Base-by-base conservation (phyloP, 2,888 invertebrate genomes). In the Drosophila meridionalis region DNA sequence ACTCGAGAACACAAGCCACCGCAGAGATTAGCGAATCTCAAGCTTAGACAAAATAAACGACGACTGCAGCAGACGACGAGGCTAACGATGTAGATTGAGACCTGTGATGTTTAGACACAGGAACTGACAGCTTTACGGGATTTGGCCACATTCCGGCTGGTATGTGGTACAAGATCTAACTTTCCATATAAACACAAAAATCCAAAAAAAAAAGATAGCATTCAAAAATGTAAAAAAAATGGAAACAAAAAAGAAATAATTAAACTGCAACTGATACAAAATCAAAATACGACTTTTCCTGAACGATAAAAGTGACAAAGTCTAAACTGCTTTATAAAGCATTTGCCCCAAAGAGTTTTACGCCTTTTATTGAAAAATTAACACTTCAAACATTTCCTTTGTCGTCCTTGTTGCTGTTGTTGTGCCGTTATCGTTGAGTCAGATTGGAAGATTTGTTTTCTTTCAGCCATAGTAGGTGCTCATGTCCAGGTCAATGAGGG, bases 1-100 rank as follows among this genome's bases (percentile, higher is more conserved):
- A 92, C 65, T 80, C 90, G 34, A 84, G 87, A 42, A 92, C 93
- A 0, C 90, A 90, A 74, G 92, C 83, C 11, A 92, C 92, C n/a
- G 64, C 92, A 12, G 93, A 92, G 76, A 73, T 91, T 55, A 92
- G 85, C 74, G 92, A 92, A 81, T 91, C 91, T 36, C 83, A 87
- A 60, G 92, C 92, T 59, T 92, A 91, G 52, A 58, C 56, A 58
- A 47, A 42, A 36, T 12, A 50, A 34, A 34, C 88, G 88, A 84
- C 88, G 85, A 86, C 85, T 89, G 90, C 85, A 89, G 82, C 60
- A 72, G 66, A 67, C 43, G 65, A 66, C 32, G 32, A 40, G 50
- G 50, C 40, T 50, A 50, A 60, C 57, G 57, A 69, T 20, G 57
- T 45, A 30, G 58, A 65, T 11, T 58, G 55, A 20, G 48, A 69